Percentiles rank a stretch among this genome's conserved stretches.
Conservation (phyloP, 2,113 vertebrate species). For the Phalacrocorax aristotelis region DNA sequence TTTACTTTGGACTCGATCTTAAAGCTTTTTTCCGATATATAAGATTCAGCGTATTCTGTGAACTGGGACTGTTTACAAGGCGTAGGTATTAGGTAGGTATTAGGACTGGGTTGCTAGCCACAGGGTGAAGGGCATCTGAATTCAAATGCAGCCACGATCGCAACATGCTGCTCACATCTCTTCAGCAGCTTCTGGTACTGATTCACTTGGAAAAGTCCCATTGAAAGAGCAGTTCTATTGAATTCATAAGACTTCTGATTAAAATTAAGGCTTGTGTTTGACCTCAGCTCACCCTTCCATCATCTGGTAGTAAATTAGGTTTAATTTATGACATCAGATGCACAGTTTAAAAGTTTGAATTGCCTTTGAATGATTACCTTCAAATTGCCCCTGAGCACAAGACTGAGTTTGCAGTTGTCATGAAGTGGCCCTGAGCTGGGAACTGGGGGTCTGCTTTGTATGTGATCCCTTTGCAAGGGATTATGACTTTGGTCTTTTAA, state of each 20-base stretch:
- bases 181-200: background rate
- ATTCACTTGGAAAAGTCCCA: background rate
- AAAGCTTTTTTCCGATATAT: too few relatives aligned
- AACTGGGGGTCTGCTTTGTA: background rate
- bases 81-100: accelerated
- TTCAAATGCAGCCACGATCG: background rate
- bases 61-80: background rate
- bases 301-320: background rate
- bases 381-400: background rate
- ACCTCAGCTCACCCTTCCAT: background rate
- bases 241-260: background rate
- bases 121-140: background rate
- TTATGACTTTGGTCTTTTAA: background rate
- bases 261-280: background rate
- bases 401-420: background rate
- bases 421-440: background rate
- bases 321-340: background rate
- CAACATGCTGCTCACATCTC: background rate
- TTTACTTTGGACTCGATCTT: too few relatives aligned
- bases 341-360: background rate
- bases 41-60: too few relatives aligned
- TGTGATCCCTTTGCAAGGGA: background rate
- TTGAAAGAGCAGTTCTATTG: background rate
- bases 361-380: background rate
- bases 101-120: background rate